Evolutionary conservation across 2,797 vertebrate species (phyloP).

Genomic region (Karalla daura): DNA sequence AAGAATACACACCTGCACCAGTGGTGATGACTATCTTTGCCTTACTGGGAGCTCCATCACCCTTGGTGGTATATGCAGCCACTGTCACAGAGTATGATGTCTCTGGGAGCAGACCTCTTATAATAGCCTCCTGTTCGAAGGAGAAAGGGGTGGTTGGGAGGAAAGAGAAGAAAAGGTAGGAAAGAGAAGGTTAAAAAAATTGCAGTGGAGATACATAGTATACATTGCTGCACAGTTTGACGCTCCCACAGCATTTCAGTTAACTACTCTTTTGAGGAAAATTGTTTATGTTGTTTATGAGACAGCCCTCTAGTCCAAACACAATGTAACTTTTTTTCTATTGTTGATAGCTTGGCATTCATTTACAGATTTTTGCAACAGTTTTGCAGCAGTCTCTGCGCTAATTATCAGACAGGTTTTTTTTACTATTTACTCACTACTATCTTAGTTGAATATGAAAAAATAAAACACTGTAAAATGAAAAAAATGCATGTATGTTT

Average conservation of each 20-base stretch:
- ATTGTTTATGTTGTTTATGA: no score
- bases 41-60: constrained; percentile 95
- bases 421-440: no score
- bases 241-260: constrained; percentile 8
- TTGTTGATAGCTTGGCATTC: no score
- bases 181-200: constrained; percentile 17
- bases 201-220: constrained; percentile 3
- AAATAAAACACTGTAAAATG: no score
- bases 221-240: constrained; percentile 18
- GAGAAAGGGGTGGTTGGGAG: background rate
- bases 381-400: no score
- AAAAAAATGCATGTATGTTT: no score
- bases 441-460: no score
- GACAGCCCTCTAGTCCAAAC: no score
- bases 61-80: constrained; percentile 94
- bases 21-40: constrained; percentile 92
- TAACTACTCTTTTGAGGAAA: constrained; percentile 7
- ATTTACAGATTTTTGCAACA: no score
- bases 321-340: no score
- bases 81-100: constrained; percentile 95
- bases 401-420: no score
- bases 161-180: background rate
- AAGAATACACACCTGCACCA: constrained; percentile 89
- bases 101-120: constrained; percentile 92
- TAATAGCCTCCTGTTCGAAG: constrained; percentile 86